Base-by-base conservation (phyloP, 2,888 invertebrate genomes). In the Copidosoma aretas region DNA sequence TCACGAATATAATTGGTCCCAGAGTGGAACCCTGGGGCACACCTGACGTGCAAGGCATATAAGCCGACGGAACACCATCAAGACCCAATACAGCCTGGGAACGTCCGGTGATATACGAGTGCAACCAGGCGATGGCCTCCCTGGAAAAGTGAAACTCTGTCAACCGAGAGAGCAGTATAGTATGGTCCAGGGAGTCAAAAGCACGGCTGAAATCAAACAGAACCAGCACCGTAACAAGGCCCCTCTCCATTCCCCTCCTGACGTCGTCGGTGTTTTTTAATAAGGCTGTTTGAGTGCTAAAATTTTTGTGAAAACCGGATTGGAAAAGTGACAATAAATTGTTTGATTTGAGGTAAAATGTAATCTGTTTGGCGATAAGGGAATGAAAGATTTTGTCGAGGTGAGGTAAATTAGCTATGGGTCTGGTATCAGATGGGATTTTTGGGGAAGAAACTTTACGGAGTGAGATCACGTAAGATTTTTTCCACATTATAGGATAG, bases 231-330 rank as follows among this genome's bases (percentile, higher is more conserved):
- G 64, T 64, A 10, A 49, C 32, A 3, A 57, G 1, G 2, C 58
- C 57, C 10, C 3, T 0, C 21, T 64, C 52, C 12, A 51, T 32
- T 14, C 51, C 60, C 15, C 10, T 1, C 1, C 60, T 32, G 12
- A 51, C 51, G 32, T 60, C 60, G 5, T 60, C 51, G 1, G 32
- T 32, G 8, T 51, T 10, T 21, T 60, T 60, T 12, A 51, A 19
- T 19, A 24, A 25, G 2, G 51, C 15, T 25, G 32, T 17, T 15
- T 60, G 52, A 1, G 60, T 60, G 19, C 32, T 60, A 19, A 5
- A 52, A n/a, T 25, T 2, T 1, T 2, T 4, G 1, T 51, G 1
- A 32, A 60, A 60, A 12, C 25, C 60, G 2, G 60, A 60, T 19
- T 60, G 60, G 5, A 32, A 12, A 8, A 2, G 10, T 1, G 17